These are phyloP conservation scores for Reinhardtius hippoglossoides DNA, from an alignment of 2,113 vertebrate genomes.

Conservation along the genomic window DNA sequence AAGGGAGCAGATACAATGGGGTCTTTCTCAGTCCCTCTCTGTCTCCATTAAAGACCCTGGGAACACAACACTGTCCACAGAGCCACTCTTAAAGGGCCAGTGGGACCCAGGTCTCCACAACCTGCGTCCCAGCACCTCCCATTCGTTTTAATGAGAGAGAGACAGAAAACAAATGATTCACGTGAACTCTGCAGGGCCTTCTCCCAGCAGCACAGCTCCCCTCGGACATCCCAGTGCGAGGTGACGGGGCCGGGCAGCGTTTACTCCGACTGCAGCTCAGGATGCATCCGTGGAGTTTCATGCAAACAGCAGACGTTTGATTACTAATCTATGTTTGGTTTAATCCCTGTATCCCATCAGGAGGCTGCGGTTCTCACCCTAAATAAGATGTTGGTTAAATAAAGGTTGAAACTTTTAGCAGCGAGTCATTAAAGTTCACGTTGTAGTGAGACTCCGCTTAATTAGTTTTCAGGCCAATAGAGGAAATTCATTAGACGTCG, in stretches of 20 bases:
- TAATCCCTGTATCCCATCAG: background rate
- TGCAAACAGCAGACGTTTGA: background rate
- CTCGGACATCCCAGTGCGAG: constrained; percentile 47
- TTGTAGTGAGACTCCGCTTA: background rate
- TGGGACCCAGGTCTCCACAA: constrained; percentile 18
- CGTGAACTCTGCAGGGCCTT: constrained; percentile 31
- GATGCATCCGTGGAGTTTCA: constrained; percentile 9
- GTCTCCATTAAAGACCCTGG: constrained; percentile 84
- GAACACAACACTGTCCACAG: constrained; percentile 77
- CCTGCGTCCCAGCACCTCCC: constrained; percentile 41
- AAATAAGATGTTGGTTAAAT: background rate
- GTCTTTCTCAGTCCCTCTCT: constrained; percentile 81
- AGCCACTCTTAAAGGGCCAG: constrained; percentile 72
- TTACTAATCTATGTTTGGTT: background rate
- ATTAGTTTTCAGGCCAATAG: background rate
- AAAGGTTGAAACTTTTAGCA: background rate
- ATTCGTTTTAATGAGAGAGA: constrained; percentile 49
- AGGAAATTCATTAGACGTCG: background rate
- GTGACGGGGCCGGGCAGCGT: background rate
- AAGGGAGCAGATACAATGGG: constrained; percentile 79
- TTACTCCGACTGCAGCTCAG: constrained; percentile 55
- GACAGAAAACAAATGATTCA: constrained; percentile 50
- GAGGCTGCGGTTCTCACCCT: background rate
- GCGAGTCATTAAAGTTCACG: background rate
- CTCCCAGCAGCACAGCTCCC: background rate